These are phyloP conservation scores for Leptinotarsa peninsularis DNA, from an alignment of 2,888 invertebrate genomes.

Conservation along the genomic window DNA sequence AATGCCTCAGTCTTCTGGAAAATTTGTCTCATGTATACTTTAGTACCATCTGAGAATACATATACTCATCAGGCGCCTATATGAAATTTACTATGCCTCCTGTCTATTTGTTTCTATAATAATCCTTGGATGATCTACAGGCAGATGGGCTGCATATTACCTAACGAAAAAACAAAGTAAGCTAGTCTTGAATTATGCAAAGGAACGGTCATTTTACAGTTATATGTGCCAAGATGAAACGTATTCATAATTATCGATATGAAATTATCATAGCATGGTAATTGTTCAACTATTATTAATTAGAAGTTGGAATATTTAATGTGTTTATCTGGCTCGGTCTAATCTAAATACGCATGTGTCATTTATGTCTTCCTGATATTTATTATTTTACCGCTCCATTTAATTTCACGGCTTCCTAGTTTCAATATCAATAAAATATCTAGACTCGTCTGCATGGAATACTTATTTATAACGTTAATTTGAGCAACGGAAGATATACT, in stretches of 20 bases:
- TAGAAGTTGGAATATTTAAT: slow-evolving; percentile 10
- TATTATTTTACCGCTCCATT: slow-evolving; percentile 19
- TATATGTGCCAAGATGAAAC: slow-evolving; percentile 21
- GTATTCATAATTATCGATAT: slow-evolving; percentile 15
- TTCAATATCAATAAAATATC: slow-evolving; percentile 12
- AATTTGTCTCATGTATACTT: too few species aligned
- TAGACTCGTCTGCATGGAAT: neutral
- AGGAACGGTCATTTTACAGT: slow-evolving; percentile 30
- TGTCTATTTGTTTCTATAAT: slow-evolving; percentile 25
- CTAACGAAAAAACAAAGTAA: slow-evolving; percentile 22
- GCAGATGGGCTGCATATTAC: slow-evolving; percentile 31
- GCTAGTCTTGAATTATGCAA: slow-evolving; percentile 26
- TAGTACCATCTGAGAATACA: too few species aligned
- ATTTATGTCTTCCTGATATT: slow-evolving; percentile 10
- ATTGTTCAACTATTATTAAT: slow-evolving; percentile 25
- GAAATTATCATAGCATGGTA: slow-evolving; percentile 25
- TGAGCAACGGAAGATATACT: neutral
- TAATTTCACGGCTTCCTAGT: slow-evolving; percentile 21
- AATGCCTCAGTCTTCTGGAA: too few species aligned
- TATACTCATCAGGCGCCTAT: too few species aligned
- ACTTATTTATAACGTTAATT: neutral
- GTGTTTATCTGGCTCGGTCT: slow-evolving; percentile 10
- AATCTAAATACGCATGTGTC: slow-evolving; percentile 2
- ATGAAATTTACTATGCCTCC: neutral
- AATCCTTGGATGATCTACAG: slow-evolving; percentile 48